Evolutionary conservation across 1,140 invertebrate species (phyloP), one percentile per base, ranked within the genome.

Genomic region (Drosophila mauritiana): DNA sequence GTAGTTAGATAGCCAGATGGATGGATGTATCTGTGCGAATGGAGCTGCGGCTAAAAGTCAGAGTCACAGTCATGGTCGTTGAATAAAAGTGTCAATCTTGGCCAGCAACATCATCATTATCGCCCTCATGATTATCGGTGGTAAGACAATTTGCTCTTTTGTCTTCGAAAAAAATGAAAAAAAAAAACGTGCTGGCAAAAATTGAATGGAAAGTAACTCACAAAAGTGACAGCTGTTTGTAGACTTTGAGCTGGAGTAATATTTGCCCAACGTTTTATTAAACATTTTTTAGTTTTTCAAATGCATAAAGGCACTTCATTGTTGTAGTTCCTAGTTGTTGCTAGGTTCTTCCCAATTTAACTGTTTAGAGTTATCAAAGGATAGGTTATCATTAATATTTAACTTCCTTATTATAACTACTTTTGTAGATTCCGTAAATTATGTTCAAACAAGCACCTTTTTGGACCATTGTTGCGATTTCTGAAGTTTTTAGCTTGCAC

Each of bases 1-100:
- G 34, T 62, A 25, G 25, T 25, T 37, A 48, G 25, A 56, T 22
- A 42, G 53, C 37, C 39, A 36, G 39, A 31, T 42, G 7, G 22
- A 34, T 22, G 31, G 27, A 37, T 58, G 31, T 36, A 67, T 70
- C 17, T 68, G 31, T 39, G 67, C 67, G 45, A 55, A 68, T 68
- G 40, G 40, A 68, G 64, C 49, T 69, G 63, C 36, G 43, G 51
- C 49, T 48, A 48, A 45, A 12, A 73, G 63, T 65, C 64, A 62
- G 37, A 72, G 73, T 78, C 84, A 77, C 72, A 84, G 84, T 89
- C 84, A 88, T 88, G 84, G 84, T 88, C 84, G 75, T 68, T 89
- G 84, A 67, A 80, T 89, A 89, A 80, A 84, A 80, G 84, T 89
- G 84, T 84, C 84, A 89, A 89, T 89, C 77, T 84, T 72, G 48